These are phyloP conservation scores for Trichogramma dendrolimi DNA, from an alignment of 2,888 invertebrate species.

Conservation along the genomic window DNA sequence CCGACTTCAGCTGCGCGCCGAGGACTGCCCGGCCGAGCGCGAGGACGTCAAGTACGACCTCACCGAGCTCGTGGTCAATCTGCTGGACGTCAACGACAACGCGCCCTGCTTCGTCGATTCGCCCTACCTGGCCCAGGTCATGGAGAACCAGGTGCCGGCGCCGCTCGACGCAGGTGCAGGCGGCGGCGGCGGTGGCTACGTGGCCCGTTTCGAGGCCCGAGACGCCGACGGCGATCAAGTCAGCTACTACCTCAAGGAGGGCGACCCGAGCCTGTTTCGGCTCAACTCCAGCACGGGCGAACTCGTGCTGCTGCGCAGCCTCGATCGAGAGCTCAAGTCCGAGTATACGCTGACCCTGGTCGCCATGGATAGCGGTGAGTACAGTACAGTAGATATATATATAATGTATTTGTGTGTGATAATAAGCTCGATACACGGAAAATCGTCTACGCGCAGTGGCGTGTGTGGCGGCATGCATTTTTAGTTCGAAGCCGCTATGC, in stretches of 20 bases:
- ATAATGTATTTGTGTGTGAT: too few species aligned
- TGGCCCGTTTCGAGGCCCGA: too few species aligned
- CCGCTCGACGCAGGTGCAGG: slow-evolving; percentile 64
- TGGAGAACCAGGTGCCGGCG: slow-evolving; percentile 80
- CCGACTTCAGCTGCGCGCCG: slow-evolving; percentile 77
- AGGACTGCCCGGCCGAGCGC: slow-evolving; percentile 66
- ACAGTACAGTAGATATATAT: not conserved
- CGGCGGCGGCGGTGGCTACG: too few species aligned
- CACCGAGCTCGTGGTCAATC: slow-evolving; percentile 76
- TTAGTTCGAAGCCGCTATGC: too few species aligned
- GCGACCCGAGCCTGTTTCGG: slow-evolving; percentile 84
- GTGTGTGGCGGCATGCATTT: too few species aligned
- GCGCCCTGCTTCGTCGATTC: slow-evolving; percentile 89
- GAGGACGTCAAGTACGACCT: slow-evolving; percentile 56
- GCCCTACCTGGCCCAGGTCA: slow-evolving; percentile 88
- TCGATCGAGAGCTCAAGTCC: slow-evolving; percentile 80
- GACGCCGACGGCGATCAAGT: slow-evolving; percentile 78
- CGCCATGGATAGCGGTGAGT: slow-evolving; percentile 90
- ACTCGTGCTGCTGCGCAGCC: slow-evolving; percentile 74
- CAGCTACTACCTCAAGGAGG: slow-evolving; percentile 89
- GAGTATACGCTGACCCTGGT: slow-evolving; percentile 82
- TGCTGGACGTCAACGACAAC: slow-evolving; percentile 91
- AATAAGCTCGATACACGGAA: too few species aligned
- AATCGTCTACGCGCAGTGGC: too few species aligned
- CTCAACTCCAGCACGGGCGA: slow-evolving; percentile 90